Base-by-base conservation (phyloP, 2,888 invertebrate species). In the Tetragnatha montana region DNA sequence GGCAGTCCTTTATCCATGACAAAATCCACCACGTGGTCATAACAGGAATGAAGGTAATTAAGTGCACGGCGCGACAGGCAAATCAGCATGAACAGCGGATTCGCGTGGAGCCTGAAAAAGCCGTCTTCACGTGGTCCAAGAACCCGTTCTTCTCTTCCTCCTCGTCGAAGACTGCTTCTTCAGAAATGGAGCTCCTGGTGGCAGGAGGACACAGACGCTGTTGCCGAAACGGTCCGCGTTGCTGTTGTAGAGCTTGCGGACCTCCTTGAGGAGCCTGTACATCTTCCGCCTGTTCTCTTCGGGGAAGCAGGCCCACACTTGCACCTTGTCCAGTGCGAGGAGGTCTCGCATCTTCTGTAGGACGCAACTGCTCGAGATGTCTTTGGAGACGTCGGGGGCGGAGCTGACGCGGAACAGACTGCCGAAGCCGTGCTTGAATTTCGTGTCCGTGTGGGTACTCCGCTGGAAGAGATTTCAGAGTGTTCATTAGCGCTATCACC, bases 21-120 rank as follows among this genome's bases (percentile, higher is more conserved):
- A 73, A 88, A 91, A 50, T 92, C 92, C 22, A 91, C 89, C 17
- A 91, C 83, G n/a, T 84, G 4, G 90, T 87, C 60, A 90, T 69
- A 0, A 74, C 80, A 1, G 87, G 87, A n/a, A 87, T 70, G 22
- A 90, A 87, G 12, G 83, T 87, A 47, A 87, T 21, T 21, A 90
- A 87, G 19, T 87, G 84, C 50, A 87, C 82, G 6, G 71, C 71
- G 19, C 90, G 22, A 51, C 87, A 90, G 75, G n/a, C 87, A 87
- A 22, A 90, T 81, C 22, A 90, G 8, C 19, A 87, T 10, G 50
- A 87, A 90, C 19, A 90, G 0, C 8, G 90, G 90, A 12, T 90
- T 87, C 12, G 35, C 8, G 10, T 90, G 81, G 0, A 90, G 76
- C 14, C 71, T 75, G n/a, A n/a, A n/a, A 90, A 12, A 12, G 90